Evolutionary conservation across 2,888 invertebrate species (phyloP).

Genomic region (Torymus texanus): DNA sequence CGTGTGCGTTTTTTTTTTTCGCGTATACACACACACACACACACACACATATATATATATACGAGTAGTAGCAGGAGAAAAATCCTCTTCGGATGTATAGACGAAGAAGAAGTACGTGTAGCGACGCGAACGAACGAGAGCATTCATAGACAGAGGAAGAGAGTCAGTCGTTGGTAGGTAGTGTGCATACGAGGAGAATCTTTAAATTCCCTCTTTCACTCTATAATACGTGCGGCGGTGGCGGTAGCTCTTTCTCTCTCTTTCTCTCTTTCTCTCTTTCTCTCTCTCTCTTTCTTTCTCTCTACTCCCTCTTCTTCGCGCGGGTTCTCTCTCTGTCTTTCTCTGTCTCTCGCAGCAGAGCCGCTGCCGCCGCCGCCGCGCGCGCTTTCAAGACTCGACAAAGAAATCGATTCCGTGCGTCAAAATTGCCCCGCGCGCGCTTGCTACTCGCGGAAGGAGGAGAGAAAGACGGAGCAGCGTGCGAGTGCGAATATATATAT

Average conservation of each 20-base stretch:
- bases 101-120: no score
- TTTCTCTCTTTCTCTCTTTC: neutral
- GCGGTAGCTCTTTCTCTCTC: neutral
- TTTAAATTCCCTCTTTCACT: conserved; percentile 53
- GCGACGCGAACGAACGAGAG: neutral
- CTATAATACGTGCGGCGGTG: neutral
- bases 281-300: neutral
- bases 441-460: neutral
- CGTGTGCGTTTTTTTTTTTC: no score
- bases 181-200: conserved; percentile 43
- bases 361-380: conserved; percentile 3
- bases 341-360: no score
- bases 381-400: conserved; percentile 55
- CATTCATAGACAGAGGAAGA: conserved; percentile 12
- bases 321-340: neutral
- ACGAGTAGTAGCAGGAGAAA: no score
- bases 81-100: no score
- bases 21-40: no score
- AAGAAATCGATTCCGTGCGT: conserved; percentile 57
- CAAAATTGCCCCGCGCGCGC: conserved; percentile 50
- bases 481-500: neutral
- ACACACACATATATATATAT: no score
- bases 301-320: no score
- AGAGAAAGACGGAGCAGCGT: neutral
- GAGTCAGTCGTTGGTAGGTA: conserved; percentile 1